Evolutionary conservation across 2,797 vertebrate species (phyloP), one percentile per base, ranked within the genome.

Genomic region (Champsocephalus gunnari): DNA sequence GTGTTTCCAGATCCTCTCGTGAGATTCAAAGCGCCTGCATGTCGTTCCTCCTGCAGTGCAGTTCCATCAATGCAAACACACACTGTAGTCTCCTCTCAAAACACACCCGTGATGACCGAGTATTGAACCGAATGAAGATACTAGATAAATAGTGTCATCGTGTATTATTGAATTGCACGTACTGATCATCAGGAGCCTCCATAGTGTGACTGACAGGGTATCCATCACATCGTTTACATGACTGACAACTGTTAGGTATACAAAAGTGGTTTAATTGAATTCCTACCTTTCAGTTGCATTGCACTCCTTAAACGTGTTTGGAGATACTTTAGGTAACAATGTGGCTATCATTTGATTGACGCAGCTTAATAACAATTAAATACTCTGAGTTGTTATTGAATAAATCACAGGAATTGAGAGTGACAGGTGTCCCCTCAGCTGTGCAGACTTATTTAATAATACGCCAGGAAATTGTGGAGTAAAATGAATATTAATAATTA

Each of bases 11-110:
- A 58, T 75, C 65, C 55, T 72, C 74, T 24, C 1, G 58, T 75
- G 79, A 9, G 55, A 69, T 84, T 75, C 62, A 78, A 88, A 82
- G 77, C 48, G 71, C 83, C 84, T 81, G 81, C 89, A 88, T 86
- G 89, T 67, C 73, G 78, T 38, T 68, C 56, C 57, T 78, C 66
- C 80, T 78, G 76, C 65, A 44, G 59, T 77, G 61, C 86, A 74
- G 82, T 65, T 49, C 2, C 34, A 74, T 67, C 62, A 45, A 65
- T 59, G 51, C 80, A 32, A 48, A 53, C 38, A 61, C 67, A 38
- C 19, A 56, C 62, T 63, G 59, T 62, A 49, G 73, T 71, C 24
- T 55, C 17, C 24, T 82, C 66, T 56, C 47, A 2, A 19, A 53
- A 54, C 53, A 44, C 12, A 72, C 43, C 4, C 59, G 66, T 17